phyloP scores from a whole-genome alignment of 2,113 vertebrate genomes.

The Brachypteracias leptosomus region DNA sequence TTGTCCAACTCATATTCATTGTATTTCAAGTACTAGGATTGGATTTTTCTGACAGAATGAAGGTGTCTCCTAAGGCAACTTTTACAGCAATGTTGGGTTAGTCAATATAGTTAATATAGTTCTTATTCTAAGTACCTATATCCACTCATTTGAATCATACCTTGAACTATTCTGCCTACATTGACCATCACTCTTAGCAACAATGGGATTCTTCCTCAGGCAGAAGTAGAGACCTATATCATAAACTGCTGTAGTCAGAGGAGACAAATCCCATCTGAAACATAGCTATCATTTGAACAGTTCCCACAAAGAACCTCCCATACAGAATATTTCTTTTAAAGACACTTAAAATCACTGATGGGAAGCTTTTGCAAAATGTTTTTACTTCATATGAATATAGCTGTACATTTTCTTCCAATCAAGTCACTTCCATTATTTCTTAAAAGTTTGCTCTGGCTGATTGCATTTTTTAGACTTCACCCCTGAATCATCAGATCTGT shows the following conservation, averaged over 20 bases:
- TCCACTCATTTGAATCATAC: neutral
- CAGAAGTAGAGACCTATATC: neutral
- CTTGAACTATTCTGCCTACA: neutral
- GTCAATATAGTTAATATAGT: neutral
- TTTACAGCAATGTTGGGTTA: neutral
- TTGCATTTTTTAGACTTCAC: neutral
- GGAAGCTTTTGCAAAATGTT: neutral
- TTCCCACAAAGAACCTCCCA: neutral
- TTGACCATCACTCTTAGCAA: neutral
- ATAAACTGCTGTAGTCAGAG: neutral
- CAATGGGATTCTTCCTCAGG: neutral
- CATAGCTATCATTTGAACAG: neutral
- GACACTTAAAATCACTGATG: neutral
- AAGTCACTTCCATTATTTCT: neutral
- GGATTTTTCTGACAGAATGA: neutral
- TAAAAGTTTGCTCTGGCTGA: neutral
- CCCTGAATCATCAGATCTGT: neutral
- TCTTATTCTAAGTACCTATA: neutral
- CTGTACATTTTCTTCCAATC: neutral
- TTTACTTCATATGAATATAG: neutral
- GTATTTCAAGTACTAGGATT: neutral
- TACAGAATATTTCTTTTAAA: neutral
- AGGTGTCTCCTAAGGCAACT: neutral
- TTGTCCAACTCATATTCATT: neutral
- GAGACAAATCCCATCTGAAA: neutral